Evolutionary conservation across 2,888 invertebrate genomes (phyloP), one percentile per base, ranked within the genome.

Genomic region (Volucella zonaria): DNA sequence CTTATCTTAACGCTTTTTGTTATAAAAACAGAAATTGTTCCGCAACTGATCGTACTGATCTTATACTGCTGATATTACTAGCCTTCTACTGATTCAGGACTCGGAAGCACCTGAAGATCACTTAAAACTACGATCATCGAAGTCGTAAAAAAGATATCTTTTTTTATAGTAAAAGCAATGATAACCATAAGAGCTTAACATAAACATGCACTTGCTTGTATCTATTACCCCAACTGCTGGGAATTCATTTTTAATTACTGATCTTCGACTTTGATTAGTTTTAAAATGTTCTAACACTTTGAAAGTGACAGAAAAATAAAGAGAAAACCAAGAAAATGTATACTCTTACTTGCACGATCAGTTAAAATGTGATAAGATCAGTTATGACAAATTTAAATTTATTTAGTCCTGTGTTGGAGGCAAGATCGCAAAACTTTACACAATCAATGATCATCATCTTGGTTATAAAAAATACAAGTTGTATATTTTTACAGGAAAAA

Each of bases 231-330:
- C 49, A 66, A 40, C 3, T 66, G 51, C 56, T 45, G n/a, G 11
- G 1, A 23, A 18, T 61, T 23, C 15, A 51, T 15, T 8, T 68
- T 68, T 45, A 14, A 52, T 56, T 38, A n/a, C 42, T 31, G 75
- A 67, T 76, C 66, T 31, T 49, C 51, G 56, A 66, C 56, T 12
- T 58, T 75, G 75, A 76, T 59, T 51, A 67, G 42, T 76, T 76
- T 67, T 12, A 59, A 76, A 67, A 49, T 64, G 38, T 51, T 67
- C 42, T 52, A 51, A 67, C 67, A 59, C 56, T 66, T 23, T n/a
- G 31, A 51, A 66, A 75, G 58, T 66, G n/a, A 58, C 8, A 31
- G 45, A n/a, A 64, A 47, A 47, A 18, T 59, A 18, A 10, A 59
- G 15, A 15, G 4, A 0, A 31, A 6, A 31, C 31, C 31, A 31